A percentile compares a stretch with the other conserved stretches of the same genome.
Evolutionary conservation across 2,888 invertebrate genomes (phyloP).

Genomic region (Andrena hattorfiana): DNA sequence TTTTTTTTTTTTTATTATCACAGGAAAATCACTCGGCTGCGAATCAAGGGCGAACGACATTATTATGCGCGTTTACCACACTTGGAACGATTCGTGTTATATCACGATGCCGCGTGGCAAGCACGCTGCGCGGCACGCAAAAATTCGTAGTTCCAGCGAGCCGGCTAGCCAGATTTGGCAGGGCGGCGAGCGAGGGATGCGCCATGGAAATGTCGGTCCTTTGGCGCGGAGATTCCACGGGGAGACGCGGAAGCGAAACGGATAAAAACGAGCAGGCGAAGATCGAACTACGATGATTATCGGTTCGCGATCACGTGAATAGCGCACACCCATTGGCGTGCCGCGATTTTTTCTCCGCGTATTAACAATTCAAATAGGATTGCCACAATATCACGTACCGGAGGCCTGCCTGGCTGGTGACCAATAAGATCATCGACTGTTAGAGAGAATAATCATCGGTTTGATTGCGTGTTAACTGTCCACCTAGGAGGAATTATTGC

Average conservation of each 20-base stretch:
- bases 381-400: slow-evolving; percentile 84
- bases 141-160: not conserved
- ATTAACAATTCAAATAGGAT: slow-evolving; percentile 84
- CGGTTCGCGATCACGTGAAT: slow-evolving; percentile 44
- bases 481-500: slow-evolving; percentile 31
- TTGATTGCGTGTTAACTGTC: slow-evolving; percentile 49
- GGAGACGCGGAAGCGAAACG: not conserved
- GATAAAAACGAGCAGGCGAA: slow-evolving; percentile 25
- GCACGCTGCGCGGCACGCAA: not conserved
- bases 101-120: slow-evolving; percentile 6
- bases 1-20: slow-evolving; percentile 44
- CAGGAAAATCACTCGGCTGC: slow-evolving; percentile 34
- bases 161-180: not conserved
- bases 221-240: not conserved
- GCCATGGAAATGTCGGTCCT: no score
- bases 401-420: slow-evolving; percentile 80
- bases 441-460: slow-evolving; percentile 54
- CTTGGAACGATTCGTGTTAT: slow-evolving; percentile 18
- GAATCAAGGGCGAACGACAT: slow-evolving; percentile 53
- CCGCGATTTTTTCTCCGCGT: slow-evolving; percentile 42
- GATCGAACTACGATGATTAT: slow-evolving; percentile 46
- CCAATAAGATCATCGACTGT: slow-evolving; percentile 77
- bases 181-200: not conserved
- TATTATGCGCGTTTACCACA: slow-evolving; percentile 55
- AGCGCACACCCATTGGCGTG: slow-evolving; percentile 57